phyloP scores from a whole-genome alignment of 2,797 vertebrate species.

The Apodemus agrarius region DNA sequence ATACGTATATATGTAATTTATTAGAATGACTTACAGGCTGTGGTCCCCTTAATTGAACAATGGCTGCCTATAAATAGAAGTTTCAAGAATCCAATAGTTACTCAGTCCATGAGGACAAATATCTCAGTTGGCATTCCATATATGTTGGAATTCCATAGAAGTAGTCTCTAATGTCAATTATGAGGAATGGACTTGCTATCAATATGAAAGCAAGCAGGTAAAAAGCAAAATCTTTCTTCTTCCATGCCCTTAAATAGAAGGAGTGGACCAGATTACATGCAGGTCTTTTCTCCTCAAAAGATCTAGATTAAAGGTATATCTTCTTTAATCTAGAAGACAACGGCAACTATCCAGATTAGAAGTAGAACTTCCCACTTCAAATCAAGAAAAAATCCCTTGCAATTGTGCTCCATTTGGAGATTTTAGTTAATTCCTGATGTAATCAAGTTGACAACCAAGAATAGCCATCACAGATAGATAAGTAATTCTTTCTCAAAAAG shows the following conservation, averaged over 20 bases:
- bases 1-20: neutral
- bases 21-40: neutral
- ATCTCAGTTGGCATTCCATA: neutral
- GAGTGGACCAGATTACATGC: neutral
- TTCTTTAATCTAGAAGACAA: neutral
- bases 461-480: neutral
- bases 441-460: neutral
- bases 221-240: neutral
- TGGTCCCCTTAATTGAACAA: neutral
- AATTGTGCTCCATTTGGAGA: neutral
- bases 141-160: neutral
- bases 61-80: neutral
- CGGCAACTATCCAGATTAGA: neutral
- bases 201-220: neutral
- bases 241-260: neutral
- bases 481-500: neutral
- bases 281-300: too few relatives aligned
- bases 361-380: neutral
- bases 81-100: neutral
- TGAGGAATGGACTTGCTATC: neutral
- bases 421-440: neutral
- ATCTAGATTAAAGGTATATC: neutral
- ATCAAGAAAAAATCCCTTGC: neutral
- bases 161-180: neutral
- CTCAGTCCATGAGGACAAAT: neutral